Base-by-base conservation (phyloP, 2,113 vertebrate genomes). In the Zosterops borbonicus region DNA sequence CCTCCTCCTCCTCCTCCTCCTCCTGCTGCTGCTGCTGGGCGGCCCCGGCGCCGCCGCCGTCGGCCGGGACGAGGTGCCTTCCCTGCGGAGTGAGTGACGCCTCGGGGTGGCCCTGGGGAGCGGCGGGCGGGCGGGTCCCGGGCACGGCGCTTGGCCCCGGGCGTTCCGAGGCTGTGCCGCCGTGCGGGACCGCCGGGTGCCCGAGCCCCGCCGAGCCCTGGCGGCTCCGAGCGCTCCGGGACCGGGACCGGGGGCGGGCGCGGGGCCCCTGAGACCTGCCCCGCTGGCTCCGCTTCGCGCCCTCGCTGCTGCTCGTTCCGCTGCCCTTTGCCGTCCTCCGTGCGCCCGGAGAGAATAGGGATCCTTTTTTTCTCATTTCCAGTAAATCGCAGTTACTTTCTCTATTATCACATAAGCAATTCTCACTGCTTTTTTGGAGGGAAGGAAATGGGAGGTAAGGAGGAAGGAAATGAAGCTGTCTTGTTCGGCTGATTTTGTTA, bases 361-460 rank as follows among this genome's bases (percentile, higher is more conserved):
- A 2, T 22, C 1, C 8, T 8, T 33, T 56, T 33, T 33, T 6
- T 10, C 25, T 52, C 14, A 1, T 55, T 93, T 55, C 44, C 59
- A 65, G 6, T 79, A 52, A 82, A 83, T 67, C 20, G 3, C 33
- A 6, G 23, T 69, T 65, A 29, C 49, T 83, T 89, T 82, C 35
- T 17, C 21, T 58, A 4, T 49, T 64, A 15, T 19, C 13, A 3
- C 37, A 52, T 63, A 52, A 93, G 44, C 62, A 44, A 1, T 84
- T 59, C 11, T 63, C 16, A 4, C 39, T 42, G 42, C 17, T 31
- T 39, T 70, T 69, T 18, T 37, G 9, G 29, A 22, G 49, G 58
- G 58, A 68, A 90, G 96, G 92, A 95, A 95, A 74, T 73, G 85
- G 94, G 90, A 95, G 46, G 79, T 80, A 46, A 83, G 82, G 49